Conservation (phyloP, 2,797 vertebrate species). For the Halcyon chelicuti region DNA sequence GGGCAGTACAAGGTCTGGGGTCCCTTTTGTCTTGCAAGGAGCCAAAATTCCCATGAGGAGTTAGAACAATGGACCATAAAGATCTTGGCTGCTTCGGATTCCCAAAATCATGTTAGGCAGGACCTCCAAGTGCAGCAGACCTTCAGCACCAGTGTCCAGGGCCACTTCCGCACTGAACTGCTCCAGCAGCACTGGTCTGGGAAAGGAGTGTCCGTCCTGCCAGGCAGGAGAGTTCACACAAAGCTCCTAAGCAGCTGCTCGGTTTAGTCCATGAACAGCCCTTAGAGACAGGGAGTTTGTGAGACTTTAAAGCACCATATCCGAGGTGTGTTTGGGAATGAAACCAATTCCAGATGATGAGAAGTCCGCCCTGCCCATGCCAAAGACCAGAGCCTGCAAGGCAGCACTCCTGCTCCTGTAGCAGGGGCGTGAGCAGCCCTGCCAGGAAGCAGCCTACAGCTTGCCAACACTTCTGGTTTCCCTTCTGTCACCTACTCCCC, state of each 20-base stretch:
- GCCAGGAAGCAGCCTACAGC: background rate
- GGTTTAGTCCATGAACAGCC: background rate
- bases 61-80: background rate
- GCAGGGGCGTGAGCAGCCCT: background rate
- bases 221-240: background rate
- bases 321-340: background rate
- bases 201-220: background rate
- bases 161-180: background rate
- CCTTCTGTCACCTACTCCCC: background rate
- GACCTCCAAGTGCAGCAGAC: background rate
- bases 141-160: background rate
- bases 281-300: background rate
- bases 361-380: background rate
- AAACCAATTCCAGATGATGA: background rate
- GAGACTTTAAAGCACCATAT: background rate
- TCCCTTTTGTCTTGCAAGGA: background rate
- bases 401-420: background rate
- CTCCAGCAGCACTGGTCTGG: rapidly evolving
- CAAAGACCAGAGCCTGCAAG: background rate
- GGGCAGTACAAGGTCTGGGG: background rate
- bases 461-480: background rate
- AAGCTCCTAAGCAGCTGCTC: background rate
- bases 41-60: background rate
- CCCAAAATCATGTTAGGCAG: background rate
- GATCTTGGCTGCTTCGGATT: rapidly evolving